These are phyloP conservation scores for Macquaria ambigua DNA, from an alignment of 2,113 vertebrate species.

Conservation along the genomic window DNA sequence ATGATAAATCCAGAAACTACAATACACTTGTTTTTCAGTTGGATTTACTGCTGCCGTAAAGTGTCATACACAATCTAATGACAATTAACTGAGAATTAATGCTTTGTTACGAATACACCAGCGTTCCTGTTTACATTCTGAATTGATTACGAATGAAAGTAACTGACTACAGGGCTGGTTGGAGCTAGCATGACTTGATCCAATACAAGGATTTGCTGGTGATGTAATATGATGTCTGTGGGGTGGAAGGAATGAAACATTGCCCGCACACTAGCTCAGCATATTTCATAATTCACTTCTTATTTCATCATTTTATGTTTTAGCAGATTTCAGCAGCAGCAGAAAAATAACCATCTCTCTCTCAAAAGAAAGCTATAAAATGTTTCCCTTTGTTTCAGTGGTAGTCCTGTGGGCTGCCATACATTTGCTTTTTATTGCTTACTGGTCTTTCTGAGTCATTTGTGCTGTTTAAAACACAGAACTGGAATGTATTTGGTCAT, in stretches of 20 bases:
- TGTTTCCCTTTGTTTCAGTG: constrained; percentile 11
- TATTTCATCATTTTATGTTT: constrained; percentile 66
- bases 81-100: constrained; percentile 24
- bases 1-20: neutral
- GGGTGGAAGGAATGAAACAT: constrained; percentile 36
- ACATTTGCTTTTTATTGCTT: neutral
- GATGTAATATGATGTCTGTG: constrained; percentile 65
- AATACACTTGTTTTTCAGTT: neutral
- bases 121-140: constrained; percentile 32
- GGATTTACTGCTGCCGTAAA: constrained; percentile 17
- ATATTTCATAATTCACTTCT: constrained; percentile 57
- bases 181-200: constrained; percentile 27
- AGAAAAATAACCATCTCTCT: constrained; percentile 12
- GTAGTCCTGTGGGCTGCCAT: neutral
- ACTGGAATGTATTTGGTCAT: neutral
- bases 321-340: constrained; percentile 41
- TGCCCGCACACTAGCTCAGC: constrained; percentile 30
- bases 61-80: neutral
- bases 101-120: neutral
- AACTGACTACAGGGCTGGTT: constrained; percentile 1
- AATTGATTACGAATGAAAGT: constrained; percentile 28
- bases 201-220: constrained; percentile 52
- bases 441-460: neutral
- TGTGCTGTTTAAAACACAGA: neutral
- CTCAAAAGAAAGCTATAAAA: neutral